A percentile compares a stretch with the other conserved stretches of the same genome.
Conservation (phyloP, 2,888 invertebrate genomes). For the Diadromus collaris region DNA sequence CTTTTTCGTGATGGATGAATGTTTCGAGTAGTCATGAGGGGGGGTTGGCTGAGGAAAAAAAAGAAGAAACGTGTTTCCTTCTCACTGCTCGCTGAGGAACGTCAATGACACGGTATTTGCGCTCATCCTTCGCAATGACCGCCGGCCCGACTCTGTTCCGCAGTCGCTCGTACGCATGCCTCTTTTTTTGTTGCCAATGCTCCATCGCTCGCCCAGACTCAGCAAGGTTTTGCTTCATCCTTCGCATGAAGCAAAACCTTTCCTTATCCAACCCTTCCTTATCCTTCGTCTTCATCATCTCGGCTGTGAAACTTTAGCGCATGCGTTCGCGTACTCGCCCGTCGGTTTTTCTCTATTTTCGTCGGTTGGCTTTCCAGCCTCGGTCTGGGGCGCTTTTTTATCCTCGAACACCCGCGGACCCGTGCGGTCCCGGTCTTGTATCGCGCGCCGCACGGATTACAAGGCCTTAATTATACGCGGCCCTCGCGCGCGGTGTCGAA, state of each 20-base stretch:
- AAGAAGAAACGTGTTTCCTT: constrained; percentile 45
- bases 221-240: constrained; percentile 45
- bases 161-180: constrained; percentile 3
- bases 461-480: constrained; percentile 69
- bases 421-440: constrained; percentile 41
- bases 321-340: constrained; percentile 23
- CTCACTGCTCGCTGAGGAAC: constrained; percentile 51
- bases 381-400: constrained; percentile 38
- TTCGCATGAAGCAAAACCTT: too few relatives aligned
- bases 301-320: background rate
- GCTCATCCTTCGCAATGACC: constrained; percentile 34
- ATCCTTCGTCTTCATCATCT: constrained; percentile 9
- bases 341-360: constrained; percentile 43
- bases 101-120: constrained; percentile 62
- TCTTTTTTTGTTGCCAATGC: background rate
- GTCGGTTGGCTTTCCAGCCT: constrained; percentile 39
- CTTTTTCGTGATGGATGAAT: constrained; percentile 23
- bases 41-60: constrained; percentile 4
- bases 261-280: background rate
- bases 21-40: constrained; percentile 14
- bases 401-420: constrained; percentile 46
- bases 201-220: constrained; percentile 21
- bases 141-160: constrained; percentile 31
- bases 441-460: constrained; percentile 62
- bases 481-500: constrained; percentile 66